Conservation (phyloP, 2,888 invertebrate species). For the Heliconius ismenius region DNA sequence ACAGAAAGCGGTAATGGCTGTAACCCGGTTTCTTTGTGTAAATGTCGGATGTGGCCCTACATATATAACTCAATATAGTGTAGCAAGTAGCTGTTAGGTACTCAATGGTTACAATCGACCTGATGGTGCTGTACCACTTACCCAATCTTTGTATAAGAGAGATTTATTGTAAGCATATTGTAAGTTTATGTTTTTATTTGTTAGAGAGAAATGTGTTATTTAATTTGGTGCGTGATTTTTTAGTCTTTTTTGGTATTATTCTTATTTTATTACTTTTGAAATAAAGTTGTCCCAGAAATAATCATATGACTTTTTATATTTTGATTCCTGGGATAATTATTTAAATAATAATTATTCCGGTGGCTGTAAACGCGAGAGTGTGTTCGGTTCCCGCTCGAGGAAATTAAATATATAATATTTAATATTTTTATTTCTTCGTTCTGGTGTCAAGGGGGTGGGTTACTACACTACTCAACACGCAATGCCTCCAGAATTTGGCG, state of each 20-base stretch:
- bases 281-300: not conserved
- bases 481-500: too few relatives aligned
- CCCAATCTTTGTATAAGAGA: slow-evolving; percentile 28
- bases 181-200: not conserved
- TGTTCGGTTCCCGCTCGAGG: too few relatives aligned
- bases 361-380: too few relatives aligned
- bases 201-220: not conserved
- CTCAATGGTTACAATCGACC: slow-evolving; percentile 31
- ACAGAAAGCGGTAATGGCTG: slow-evolving; percentile 26
- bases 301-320: too few relatives aligned
- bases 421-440: not conserved
- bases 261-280: not conserved
- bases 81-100: slow-evolving; percentile 26
- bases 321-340: too few relatives aligned
- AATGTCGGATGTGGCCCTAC: slow-evolving; percentile 34
- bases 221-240: not conserved
- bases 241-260: not conserved
- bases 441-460: too few relatives aligned
- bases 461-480: too few relatives aligned
- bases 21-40: slow-evolving; percentile 38
- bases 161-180: slow-evolving; percentile 16
- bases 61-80: slow-evolving; percentile 29
- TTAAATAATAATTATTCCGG: too few relatives aligned
- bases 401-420: not conserved
- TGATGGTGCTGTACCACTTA: slow-evolving; percentile 30